A percentile compares a stretch with the other conserved stretches of the same genome.
Conservation (phyloP, 2,888 invertebrate genomes). For the Caenorhabditis afra region DNA sequence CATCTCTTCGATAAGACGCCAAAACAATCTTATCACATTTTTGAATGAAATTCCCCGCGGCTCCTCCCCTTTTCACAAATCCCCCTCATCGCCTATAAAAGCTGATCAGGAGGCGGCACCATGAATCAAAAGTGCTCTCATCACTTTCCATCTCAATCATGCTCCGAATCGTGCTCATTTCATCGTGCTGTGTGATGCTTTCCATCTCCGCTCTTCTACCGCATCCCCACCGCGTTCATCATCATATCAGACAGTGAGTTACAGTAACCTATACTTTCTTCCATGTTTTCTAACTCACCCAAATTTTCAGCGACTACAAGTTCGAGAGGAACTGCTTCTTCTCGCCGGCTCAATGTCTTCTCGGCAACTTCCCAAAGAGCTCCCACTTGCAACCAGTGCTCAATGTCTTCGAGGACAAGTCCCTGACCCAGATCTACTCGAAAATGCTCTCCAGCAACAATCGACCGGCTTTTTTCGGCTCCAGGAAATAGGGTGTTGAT, state of each 20-base stretch:
- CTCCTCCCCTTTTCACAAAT: slow-evolving; percentile 20
- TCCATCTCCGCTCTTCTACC: slow-evolving; percentile 33
- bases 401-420: slow-evolving; percentile 43
- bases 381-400: slow-evolving; percentile 44
- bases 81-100: slow-evolving; percentile 4
- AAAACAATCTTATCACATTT: slow-evolving; percentile 20
- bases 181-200: slow-evolving; percentile 5
- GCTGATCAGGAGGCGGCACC: background rate
- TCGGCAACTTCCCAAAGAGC: slow-evolving; percentile 48
- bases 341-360: slow-evolving; percentile 55
- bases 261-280: background rate
- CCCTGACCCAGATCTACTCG: slow-evolving; percentile 39
- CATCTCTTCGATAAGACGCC: slow-evolving; percentile 17
- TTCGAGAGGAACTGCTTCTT: slow-evolving; percentile 60
- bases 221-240: slow-evolving; percentile 33
- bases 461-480: slow-evolving; percentile 31
- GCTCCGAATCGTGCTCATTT: slow-evolving; percentile 6
- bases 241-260: slow-evolving; percentile 41
- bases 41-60: background rate
- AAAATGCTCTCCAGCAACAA: slow-evolving; percentile 17
- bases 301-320: slow-evolving; percentile 30
- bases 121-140: too few relatives aligned
- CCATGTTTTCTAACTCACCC: background rate
- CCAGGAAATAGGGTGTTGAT: slow-evolving; percentile 33
- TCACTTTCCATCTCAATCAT: slow-evolving; percentile 3